Conservation (phyloP, 2,888 invertebrate genomes). For the Orthonevra nobilis region DNA sequence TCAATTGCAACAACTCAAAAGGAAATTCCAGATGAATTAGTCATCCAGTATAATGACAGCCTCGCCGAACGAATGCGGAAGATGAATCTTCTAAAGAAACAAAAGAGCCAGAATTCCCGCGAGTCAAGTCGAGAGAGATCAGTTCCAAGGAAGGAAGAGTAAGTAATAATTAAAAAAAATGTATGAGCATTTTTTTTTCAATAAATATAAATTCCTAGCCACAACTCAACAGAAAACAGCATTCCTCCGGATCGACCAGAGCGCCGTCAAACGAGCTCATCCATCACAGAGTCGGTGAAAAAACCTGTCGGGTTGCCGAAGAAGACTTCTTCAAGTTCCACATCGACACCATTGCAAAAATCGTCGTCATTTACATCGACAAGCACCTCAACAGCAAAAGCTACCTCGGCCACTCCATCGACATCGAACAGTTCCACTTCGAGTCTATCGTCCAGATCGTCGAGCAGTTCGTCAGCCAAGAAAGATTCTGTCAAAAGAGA, state of each 20-base stretch:
- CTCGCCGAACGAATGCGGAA: constrained; percentile 86
- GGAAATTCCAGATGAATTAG: constrained; percentile 81
- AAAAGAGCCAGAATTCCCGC: constrained; percentile 78
- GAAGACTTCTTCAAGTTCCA: constrained; percentile 71
- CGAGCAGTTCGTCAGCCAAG: constrained; percentile 67
- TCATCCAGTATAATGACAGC: constrained; percentile 86
- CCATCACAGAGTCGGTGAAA: constrained; percentile 67
- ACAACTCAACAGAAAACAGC: constrained; percentile 42
- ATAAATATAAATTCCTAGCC: constrained; percentile 66
- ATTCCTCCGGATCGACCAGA: constrained; percentile 77
- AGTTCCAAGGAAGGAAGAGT: constrained; percentile 78
- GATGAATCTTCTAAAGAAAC: constrained; percentile 82
- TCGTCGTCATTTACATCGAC: constrained; percentile 51
- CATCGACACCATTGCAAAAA: constrained; percentile 42
- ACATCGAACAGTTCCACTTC: constrained; percentile 49
- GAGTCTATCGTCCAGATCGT: constrained; percentile 44
- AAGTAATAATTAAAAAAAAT: constrained; percentile 60
- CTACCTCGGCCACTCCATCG: constrained; percentile 40
- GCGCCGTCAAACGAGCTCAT: constrained; percentile 73
- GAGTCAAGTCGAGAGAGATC: constrained; percentile 79
- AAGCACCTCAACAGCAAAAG: constrained; percentile 30
- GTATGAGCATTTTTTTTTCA: not conserved
- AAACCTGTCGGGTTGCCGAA: constrained; percentile 75
- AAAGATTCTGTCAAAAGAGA: constrained; percentile 75
- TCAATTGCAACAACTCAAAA: constrained; percentile 78